Conservation (phyloP, 1,140 invertebrate genomes). For the Papilio aristodemus region DNA sequence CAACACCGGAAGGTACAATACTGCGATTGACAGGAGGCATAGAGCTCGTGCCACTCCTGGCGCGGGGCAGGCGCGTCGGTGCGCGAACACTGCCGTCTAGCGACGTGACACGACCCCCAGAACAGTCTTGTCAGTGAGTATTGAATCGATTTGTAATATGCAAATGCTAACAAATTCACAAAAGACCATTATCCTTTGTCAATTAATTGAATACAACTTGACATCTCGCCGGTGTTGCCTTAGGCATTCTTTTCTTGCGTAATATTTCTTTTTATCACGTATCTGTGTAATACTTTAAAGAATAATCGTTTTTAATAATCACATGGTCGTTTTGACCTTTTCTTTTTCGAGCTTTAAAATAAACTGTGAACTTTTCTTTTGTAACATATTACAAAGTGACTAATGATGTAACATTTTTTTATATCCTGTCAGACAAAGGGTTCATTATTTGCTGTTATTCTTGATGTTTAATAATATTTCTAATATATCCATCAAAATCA, state of each 20-base stretch:
- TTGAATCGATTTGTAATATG: slow-evolving; percentile 33
- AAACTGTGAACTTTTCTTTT: slow-evolving; percentile 6
- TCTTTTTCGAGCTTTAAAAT: not conserved
- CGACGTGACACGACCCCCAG: slow-evolving; percentile 81
- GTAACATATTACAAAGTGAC: slow-evolving; percentile 4
- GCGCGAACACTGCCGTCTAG: slow-evolving; percentile 78
- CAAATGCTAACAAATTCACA: slow-evolving; percentile 29
- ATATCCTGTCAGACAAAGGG: not conserved
- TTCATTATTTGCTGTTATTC: no score
- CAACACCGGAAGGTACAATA: slow-evolving; percentile 75
- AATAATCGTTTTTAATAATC: slow-evolving; percentile 32
- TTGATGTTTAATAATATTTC: no score
- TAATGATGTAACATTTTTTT: not conserved
- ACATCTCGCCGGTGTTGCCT: slow-evolving; percentile 27
- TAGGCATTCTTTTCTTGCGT: slow-evolving; percentile 17
- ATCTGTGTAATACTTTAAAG: slow-evolving; percentile 26
- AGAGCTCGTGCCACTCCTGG: slow-evolving; percentile 85
- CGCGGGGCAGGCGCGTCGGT: slow-evolving; percentile 73
- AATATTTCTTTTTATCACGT: slow-evolving; percentile 20
- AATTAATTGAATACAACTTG: slow-evolving; percentile 19
- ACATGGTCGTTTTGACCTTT: slow-evolving; percentile 14
- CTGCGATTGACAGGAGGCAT: slow-evolving; percentile 82
- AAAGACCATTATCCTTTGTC: slow-evolving; percentile 39
- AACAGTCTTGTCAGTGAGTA: slow-evolving; percentile 70
- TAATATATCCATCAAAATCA: not conserved